phyloP scores from a whole-genome alignment of 2,797 vertebrate species.

The Crypturellus tataupa region DNA sequence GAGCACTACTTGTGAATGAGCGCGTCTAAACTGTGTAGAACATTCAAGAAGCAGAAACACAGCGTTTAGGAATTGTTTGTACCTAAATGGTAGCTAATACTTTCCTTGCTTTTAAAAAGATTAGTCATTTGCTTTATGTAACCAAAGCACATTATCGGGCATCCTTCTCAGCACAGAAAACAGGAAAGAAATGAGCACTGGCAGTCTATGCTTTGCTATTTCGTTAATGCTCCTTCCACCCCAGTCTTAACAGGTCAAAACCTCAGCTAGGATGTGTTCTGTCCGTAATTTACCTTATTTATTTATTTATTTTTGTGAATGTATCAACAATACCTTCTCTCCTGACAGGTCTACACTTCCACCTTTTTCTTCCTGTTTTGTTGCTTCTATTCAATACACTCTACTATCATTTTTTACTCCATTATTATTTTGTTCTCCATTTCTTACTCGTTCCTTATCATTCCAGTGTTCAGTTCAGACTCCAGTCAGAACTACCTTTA shows the following conservation, averaged over 20 bases:
- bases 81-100: background rate
- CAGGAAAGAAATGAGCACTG: background rate
- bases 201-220: background rate
- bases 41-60: background rate
- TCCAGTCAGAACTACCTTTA: background rate
- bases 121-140: background rate
- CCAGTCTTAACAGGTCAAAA: background rate
- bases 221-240: background rate
- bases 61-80: background rate
- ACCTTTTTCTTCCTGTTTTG: background rate
- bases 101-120: background rate
- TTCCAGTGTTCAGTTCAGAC: background rate
- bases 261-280: background rate
- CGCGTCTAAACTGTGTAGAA: background rate
- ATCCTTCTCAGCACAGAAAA: background rate
- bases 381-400: background rate
- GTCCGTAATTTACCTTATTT: background rate
- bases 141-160: background rate
- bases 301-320: background rate
- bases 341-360: background rate
- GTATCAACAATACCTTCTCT: background rate
- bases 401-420: background rate
- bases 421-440: background rate
- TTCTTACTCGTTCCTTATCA: slow-evolving; percentile 8
- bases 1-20: background rate